These are phyloP conservation scores for Poeciliopsis paucimaculata DNA, from an alignment of 2,797 vertebrate genomes.

Conservation along the genomic window DNA sequence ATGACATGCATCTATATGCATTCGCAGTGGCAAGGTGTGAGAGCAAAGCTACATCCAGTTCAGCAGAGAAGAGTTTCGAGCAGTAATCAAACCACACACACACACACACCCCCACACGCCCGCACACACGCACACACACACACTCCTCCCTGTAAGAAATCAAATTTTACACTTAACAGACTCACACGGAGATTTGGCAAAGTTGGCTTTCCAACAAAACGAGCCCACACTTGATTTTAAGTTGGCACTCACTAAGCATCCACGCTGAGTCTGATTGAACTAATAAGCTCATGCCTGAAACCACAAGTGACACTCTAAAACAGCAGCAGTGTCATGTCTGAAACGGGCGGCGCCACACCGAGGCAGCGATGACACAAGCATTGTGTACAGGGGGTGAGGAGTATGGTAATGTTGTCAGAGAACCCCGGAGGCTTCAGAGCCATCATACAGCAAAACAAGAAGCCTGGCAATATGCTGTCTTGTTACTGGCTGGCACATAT, in stretches of 20 bases:
- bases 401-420: conserved; percentile 77
- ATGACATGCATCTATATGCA: neutral
- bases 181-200: conserved; percentile 43
- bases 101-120: neutral
- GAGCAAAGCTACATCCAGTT: neutral
- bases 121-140: neutral
- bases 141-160: conserved; percentile 24
- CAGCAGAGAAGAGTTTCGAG: neutral
- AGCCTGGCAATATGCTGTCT: conserved; percentile 61
- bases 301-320: conserved; percentile 72
- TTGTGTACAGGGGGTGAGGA: conserved; percentile 73
- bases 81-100: neutral
- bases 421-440: conserved; percentile 63
- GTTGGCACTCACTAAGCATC: conserved; percentile 67
- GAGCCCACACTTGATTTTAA: conserved; percentile 60
- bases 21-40: neutral
- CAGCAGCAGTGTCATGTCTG: conserved; percentile 68
- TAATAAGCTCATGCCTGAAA: conserved; percentile 77
- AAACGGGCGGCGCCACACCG: conserved; percentile 60
- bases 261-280: conserved; percentile 71
- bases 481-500: conserved; percentile 77
- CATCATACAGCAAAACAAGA: conserved; percentile 64
- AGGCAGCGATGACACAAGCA: conserved; percentile 65
- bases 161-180: conserved; percentile 53
- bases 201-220: conserved; percentile 51